Evolutionary conservation across 2,888 invertebrate species (phyloP).

Genomic region (Athalia cordata): DNA sequence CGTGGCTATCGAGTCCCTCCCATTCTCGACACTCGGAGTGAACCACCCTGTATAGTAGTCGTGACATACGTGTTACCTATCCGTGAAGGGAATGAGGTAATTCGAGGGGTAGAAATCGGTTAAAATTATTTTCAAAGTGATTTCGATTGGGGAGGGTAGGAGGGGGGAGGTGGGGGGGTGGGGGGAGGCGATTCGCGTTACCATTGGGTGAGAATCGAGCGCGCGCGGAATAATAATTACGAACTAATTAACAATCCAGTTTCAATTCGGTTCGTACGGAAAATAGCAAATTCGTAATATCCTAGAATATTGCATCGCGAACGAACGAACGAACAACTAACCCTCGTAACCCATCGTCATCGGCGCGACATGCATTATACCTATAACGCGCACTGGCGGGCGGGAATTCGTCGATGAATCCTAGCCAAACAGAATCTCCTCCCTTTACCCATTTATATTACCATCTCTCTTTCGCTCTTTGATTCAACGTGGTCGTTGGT

Average conservation of each 20-base stretch:
- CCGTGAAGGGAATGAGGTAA: neutral
- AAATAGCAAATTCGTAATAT: constrained; percentile 74
- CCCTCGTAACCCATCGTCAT: neutral
- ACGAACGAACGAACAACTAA: constrained; percentile 49
- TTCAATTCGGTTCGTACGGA: constrained; percentile 71
- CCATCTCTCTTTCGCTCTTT: too few relatives aligned
- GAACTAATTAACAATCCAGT: constrained; percentile 73
- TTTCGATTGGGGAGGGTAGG: constrained; percentile 62
- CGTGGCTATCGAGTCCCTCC: too few relatives aligned
- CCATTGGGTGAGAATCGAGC: constrained; percentile 32
- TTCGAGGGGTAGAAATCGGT: neutral
- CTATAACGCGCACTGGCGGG: neutral
- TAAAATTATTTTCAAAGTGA: constrained; percentile 61
- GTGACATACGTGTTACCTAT: too few relatives aligned
- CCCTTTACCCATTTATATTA: too few relatives aligned
- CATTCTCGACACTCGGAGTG: too few relatives aligned
- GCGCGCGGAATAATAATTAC: constrained; percentile 64
- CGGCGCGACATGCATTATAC: constrained; percentile 1
- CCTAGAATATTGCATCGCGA: constrained; percentile 72
- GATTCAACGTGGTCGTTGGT: too few relatives aligned
- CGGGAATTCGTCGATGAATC: too few relatives aligned
- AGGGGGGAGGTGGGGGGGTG: neutral
- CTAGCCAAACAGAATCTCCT: too few relatives aligned
- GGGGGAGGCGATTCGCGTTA: neutral
- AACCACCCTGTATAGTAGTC: too few relatives aligned